These are phyloP conservation scores for Atethmia centrago DNA, from an alignment of 2,888 invertebrate species.

Conservation along the genomic window DNA sequence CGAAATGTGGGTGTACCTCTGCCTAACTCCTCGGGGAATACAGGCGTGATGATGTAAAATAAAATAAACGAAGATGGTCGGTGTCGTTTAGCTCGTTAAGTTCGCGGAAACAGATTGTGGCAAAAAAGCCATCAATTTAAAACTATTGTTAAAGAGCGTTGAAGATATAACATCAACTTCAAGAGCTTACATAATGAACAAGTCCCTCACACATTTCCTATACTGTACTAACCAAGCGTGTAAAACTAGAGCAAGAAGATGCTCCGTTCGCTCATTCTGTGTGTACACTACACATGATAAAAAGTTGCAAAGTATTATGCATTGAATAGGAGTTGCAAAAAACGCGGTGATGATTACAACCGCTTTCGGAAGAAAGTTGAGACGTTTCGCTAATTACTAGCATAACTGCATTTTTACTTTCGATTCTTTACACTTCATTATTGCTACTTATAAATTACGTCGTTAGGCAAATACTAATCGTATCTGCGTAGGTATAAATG, in stretches of 20 bases:
- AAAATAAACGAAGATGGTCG: background rate
- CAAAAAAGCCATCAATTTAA: constrained; percentile 23
- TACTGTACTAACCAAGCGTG: constrained; percentile 11
- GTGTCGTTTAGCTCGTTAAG: background rate
- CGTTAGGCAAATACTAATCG: constrained; percentile 21
- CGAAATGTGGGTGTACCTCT: background rate
- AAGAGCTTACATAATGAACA: constrained; percentile 49
- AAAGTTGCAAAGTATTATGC: constrained; percentile 53
- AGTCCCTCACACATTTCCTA: constrained; percentile 47
- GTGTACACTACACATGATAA: constrained; percentile 41
- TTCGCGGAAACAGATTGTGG: constrained; percentile 19
- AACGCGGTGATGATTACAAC: constrained; percentile 54
- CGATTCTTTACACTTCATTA: constrained; percentile 56
- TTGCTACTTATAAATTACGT: constrained; percentile 47
- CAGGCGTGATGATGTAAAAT: background rate
- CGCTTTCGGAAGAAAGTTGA: constrained; percentile 65
- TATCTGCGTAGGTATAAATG: background rate
- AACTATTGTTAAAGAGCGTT: constrained; percentile 23
- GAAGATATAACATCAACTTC: constrained; percentile 22
- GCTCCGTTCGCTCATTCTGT: constrained; percentile 16
- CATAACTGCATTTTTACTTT: constrained; percentile 62
- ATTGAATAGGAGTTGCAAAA: constrained; percentile 61
- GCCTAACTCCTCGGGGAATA: background rate
- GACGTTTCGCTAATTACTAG: constrained; percentile 58
- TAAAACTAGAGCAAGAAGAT: constrained; percentile 30